Evolutionary conservation across 1,140 invertebrate species (phyloP), one percentile per base, ranked within the genome.

Genomic region (Papilio glaucus): DNA sequence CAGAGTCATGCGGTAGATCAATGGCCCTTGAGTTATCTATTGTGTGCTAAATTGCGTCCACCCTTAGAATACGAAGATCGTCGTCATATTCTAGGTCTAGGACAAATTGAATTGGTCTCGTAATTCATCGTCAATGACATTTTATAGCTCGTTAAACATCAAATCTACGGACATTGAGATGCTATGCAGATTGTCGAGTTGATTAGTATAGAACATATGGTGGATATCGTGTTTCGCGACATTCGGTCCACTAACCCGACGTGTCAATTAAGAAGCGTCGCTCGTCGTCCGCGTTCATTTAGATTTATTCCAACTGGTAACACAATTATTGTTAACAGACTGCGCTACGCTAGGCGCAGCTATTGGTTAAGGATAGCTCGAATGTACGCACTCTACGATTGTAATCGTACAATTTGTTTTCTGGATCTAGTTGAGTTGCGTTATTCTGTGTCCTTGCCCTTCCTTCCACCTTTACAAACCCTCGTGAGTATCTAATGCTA

Each of bases 301-400:
- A 90, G 84, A 90, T 90, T 90, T 90, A 90, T 90, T 80, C 77
- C 82, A 80, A 82, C 76, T 81, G 78, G 72, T 87, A 86, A 88
- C 84, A 67, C 83, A 86, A 87, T 87, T 86, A 87, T 83, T 84
- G 79, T 84, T 86, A 85, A 85, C 83, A 77, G 73, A 68, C 73
- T 76, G 24, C 12, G 21, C 10, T 33, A 1, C 33, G 39, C 13
- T 10, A 4, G 3, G 0, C 15, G 15, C 15, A 18, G 15, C 42
- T 45, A 45, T 45, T 45, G 42, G 42, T 45, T 45, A 18, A 45
- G 15, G n/a, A 45, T 15, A 21, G 10, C 45, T 18, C 15, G 15
- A 49, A 49, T 49, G 18, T 21, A 6, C 39, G 1, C 21, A 71
- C 18, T 68, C 18, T 5, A 12, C 12, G 15, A 57, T 57, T 12